A percentile compares a stretch with the other conserved stretches of the same genome.
These are phyloP conservation scores for Anastrepha ludens DNA, from an alignment of 1,140 invertebrate species.

Conservation along the genomic window DNA sequence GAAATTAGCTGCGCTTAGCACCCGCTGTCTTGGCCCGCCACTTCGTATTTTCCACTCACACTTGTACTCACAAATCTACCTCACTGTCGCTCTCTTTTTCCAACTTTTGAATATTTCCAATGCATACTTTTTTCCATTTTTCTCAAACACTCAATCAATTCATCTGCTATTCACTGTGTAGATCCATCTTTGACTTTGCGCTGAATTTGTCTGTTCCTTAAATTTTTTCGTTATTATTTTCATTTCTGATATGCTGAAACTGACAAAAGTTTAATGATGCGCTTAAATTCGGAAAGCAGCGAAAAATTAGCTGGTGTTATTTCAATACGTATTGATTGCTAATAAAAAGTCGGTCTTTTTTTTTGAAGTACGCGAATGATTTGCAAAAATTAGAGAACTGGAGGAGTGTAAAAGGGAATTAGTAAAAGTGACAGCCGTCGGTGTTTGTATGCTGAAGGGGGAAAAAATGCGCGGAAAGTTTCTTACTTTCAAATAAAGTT, in stretches of 20 bases:
- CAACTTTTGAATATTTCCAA: not conserved
- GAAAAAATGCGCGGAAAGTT: not conserved
- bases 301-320: slow-evolving; percentile 21
- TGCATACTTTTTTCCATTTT: slow-evolving; percentile 11
- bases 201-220: slow-evolving; percentile 60
- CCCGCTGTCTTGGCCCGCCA: not conserved
- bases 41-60: not conserved
- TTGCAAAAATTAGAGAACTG: not conserved
- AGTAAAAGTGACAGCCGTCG: not conserved
- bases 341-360: not conserved
- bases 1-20: slow-evolving; percentile 26
- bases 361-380: not conserved
- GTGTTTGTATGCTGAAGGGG: not conserved
- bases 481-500: not conserved
- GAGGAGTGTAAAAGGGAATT: not conserved
- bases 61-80: not conserved
- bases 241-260: slow-evolving; percentile 57
- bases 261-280: slow-evolving; percentile 73
- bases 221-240: slow-evolving; percentile 27
- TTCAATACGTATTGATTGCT: not conserved
- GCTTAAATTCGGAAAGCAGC: slow-evolving; percentile 61
- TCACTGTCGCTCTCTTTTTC: not conserved
- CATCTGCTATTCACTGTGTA: slow-evolving; percentile 64
- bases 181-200: slow-evolving; percentile 61
- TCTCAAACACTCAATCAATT: slow-evolving; percentile 58